Evolutionary conservation across 2,888 invertebrate species (phyloP), one percentile per base, ranked within the genome.

Genomic region (Heliconius hortense): DNA sequence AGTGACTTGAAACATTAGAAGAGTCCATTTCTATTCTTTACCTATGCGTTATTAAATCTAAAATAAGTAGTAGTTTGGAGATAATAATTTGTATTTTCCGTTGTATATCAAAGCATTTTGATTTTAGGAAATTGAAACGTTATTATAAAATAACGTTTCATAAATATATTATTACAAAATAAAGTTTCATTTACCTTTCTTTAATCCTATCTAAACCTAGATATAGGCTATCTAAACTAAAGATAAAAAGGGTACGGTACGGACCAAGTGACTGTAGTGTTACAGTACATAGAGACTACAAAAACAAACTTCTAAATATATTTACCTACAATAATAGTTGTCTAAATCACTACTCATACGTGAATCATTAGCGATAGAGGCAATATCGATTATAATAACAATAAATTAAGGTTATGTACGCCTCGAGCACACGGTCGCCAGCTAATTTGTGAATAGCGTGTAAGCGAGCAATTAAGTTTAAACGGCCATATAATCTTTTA

Each of bases 361-460:
- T 43, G 60, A 26, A 28, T 71, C 63, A 75, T 69, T 71, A 75
- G 43, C 70, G 71, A 71, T 71, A 59, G 66, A 66, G 53, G 53
- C 53, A 64, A 71, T 59, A 59, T 69, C 64, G 60, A 64, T 70
- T 53, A 77, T 72, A 80, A 77, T 79, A 76, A 63, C 80, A 77
- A 79, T 79, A 74, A 72, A 79, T 74, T 74, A 77, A 35, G 60
- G 68, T 68, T 76, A 68, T 72, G 68, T 76, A 72, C 68, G 60
- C 21, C 56, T 68, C 11, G 26, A 67, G 24, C 72, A 60, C 31
- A 24, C 72, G 72, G 72, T 71, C 53, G 48, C 43, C 35, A 31
- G 53, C 35, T 68, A 72, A 80, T 79, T 76, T 68, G 66, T 72
- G 56, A 69, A 72, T 80, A 68, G 79, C 79, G 78, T 79, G 80